Conservation (phyloP, 2,113 vertebrate species). For the Echinops telfairi region DNA sequence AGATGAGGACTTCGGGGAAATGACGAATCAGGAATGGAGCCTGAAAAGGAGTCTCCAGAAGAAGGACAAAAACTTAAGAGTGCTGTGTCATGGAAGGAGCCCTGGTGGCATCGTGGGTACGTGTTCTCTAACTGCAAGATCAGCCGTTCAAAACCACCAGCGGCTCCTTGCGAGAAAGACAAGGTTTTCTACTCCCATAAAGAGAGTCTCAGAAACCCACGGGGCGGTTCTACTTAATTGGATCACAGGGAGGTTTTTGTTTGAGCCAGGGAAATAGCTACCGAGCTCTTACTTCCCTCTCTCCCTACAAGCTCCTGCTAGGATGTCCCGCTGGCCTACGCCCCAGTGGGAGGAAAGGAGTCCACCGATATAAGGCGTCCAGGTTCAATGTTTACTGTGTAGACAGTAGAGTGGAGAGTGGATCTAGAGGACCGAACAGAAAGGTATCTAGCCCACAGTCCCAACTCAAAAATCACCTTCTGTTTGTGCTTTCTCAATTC, state of each 20-base stretch:
- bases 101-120: too few relatives aligned
- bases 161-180: background rate
- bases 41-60: background rate
- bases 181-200: background rate
- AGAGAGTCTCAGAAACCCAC: too few relatives aligned
- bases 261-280: background rate
- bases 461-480: background rate
- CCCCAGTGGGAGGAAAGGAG: background rate
- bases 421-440: background rate
- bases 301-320: background rate
- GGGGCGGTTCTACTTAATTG: too few relatives aligned
- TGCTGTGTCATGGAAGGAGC: background rate
- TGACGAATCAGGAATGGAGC: background rate
- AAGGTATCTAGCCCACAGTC: background rate
- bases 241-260: background rate
- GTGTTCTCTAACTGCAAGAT: too few relatives aligned
- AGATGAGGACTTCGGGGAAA: slow-evolving; percentile 33
- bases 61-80: background rate
- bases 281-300: background rate
- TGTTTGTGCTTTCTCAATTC: background rate
- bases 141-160: too few relatives aligned
- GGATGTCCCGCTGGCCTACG: background rate
- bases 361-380: background rate
- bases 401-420: background rate
- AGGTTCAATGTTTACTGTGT: background rate